Evolutionary conservation across 2,113 vertebrate genomes (phyloP).

Genomic region (Lophura nycthemera): DNA sequence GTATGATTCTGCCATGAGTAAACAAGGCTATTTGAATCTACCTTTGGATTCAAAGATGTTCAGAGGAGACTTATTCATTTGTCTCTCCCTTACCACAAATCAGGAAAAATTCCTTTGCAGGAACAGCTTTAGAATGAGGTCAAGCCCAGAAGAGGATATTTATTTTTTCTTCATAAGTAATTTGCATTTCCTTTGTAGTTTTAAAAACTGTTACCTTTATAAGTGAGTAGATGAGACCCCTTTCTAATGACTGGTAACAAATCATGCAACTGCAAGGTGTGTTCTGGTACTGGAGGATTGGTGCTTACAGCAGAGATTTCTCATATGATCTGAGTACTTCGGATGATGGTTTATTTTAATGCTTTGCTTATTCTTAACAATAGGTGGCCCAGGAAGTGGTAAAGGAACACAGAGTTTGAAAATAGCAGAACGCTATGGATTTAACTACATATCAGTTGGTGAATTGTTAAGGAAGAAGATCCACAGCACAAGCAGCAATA

Average conservation of each 20-base stretch:
- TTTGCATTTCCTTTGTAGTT: background rate
- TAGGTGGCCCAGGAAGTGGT: slow-evolving; percentile 97
- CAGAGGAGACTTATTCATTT: background rate
- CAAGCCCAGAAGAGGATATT: background rate
- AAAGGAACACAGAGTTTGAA: slow-evolving; percentile 98
- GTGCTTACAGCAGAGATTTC: background rate
- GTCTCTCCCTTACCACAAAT: background rate
- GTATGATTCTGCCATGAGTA: background rate
- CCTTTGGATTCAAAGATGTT: background rate
- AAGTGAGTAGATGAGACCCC: background rate
- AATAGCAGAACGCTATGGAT: slow-evolving; percentile 95
- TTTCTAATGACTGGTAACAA: background rate
- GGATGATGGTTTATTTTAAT: background rate
- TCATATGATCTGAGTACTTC: background rate
- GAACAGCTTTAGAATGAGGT: background rate
- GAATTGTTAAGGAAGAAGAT: slow-evolving; percentile 97
- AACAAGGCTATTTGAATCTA: background rate
- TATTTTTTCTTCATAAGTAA: background rate
- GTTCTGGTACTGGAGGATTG: background rate
- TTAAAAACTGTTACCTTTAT: background rate
- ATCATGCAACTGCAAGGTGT: background rate
- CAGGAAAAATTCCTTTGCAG: background rate
- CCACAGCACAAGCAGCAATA: slow-evolving; percentile 95
- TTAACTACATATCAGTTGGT: slow-evolving; percentile 96
- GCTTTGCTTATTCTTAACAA: slow-evolving; percentile 23